Evolutionary conservation across 1,140 invertebrate species (phyloP), one percentile per base, ranked within the genome.

Genomic region (Papilio dardanus): DNA sequence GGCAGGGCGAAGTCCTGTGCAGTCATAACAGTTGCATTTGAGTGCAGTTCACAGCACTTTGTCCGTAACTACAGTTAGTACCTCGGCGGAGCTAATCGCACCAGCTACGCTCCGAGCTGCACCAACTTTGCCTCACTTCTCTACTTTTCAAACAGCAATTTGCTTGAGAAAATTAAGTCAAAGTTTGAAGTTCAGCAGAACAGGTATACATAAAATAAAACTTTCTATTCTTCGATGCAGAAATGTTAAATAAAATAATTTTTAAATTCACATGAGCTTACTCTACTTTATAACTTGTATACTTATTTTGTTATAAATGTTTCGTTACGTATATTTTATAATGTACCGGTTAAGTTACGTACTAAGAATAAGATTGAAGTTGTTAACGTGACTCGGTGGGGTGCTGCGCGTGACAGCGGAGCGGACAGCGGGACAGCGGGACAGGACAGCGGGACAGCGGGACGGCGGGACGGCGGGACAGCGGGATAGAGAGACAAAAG

Each of bases 301-400:
- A n/a, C n/a, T n/a, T n/a, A n/a, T 37, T 37, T 37, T 37, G 35
- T 37, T 37, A 10, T 37, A 12, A 37, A 37, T 12, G 35, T 12
- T 37, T 12, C 5, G 35, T 12, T 10, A 37, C n/a, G n/a, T n/a
- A n/a, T n/a, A n/a, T n/a, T n/a, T n/a, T 37, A 1, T 37, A 37
- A 14, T 1, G 35, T 14, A 37, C 16, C 5, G 5, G 16, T 46
- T n/a, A 7, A 19, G 19, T 28, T 30, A 16, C 30, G 24, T 62
- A 28, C 54, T 62, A 62, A 62, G 54, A 62, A 16, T 62, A 28
- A 21, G 54, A 62, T 62, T 62, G 30, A 54, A 54, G 54, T 62
- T 62, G 10, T 62, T 62, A 28, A 14, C 12, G 24, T n/a, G 10
- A 24, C 54, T 62, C 54, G 24, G 8, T 24, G 50, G 19, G 30